Percentiles rank a stretch among this genome's conserved stretches.
phyloP scores from a whole-genome alignment of 1,140 invertebrate genomes.

The Dinoponera quadriceps region DNA sequence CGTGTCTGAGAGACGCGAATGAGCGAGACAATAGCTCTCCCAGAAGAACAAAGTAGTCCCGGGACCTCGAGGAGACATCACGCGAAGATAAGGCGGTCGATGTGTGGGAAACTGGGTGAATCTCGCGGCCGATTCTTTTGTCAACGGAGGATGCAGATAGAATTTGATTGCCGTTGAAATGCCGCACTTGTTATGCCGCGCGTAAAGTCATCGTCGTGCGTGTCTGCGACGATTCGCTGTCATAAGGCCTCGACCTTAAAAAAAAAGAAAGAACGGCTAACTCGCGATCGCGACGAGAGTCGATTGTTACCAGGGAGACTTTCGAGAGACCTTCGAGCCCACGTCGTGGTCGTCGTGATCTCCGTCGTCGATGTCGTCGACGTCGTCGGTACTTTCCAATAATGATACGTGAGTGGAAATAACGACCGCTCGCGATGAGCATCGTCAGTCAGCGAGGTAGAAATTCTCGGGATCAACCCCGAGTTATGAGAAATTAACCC shows the following conservation, averaged over 20 bases:
- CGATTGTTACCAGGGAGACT: slow-evolving; percentile 54
- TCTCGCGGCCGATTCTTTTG: slow-evolving; percentile 35
- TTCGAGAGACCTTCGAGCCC: slow-evolving; percentile 46
- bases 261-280: slow-evolving; percentile 37
- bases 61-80: slow-evolving; percentile 14
- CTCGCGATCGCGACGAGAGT: slow-evolving; percentile 42
- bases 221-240: slow-evolving; percentile 39
- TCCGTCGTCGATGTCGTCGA: neutral
- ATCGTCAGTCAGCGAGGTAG: neutral
- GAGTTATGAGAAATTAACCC: slow-evolving; percentile 8
- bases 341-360: neutral
- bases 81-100: neutral
- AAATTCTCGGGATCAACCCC: slow-evolving; percentile 13
- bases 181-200: slow-evolving; percentile 57
- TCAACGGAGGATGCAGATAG: slow-evolving; percentile 47
- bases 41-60: neutral
- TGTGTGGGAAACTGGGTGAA: slow-evolving; percentile 28
- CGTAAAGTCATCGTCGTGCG: slow-evolving; percentile 18
- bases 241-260: slow-evolving; percentile 66
- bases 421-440: slow-evolving; percentile 25
- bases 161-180: slow-evolving; percentile 40
- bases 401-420: slow-evolving; percentile 27
- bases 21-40: too few species aligned
- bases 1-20: too few species aligned
- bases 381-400: slow-evolving; percentile 13